Base-by-base conservation (phyloP, 2,797 vertebrate species). In the Phalloptychus januarius region DNA sequence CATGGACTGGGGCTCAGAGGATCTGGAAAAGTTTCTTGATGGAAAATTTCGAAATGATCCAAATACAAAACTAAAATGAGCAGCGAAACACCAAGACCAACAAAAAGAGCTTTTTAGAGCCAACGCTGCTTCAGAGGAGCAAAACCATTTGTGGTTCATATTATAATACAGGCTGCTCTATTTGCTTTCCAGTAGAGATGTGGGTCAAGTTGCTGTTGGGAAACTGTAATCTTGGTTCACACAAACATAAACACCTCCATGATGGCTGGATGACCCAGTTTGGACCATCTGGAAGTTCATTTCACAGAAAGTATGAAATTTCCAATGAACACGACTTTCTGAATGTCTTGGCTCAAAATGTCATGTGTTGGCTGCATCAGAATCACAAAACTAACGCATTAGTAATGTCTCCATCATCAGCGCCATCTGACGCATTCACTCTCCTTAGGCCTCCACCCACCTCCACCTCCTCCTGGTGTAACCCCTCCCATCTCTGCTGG, bases 391-490 rank as follows among this genome's bases (percentile, higher is more conserved):
- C 36, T 67, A 72, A 11, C 31, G 48, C 79, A 40, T 89, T 87
- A 83, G 72, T 90, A 85, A 89, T 86, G 83, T 89, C 75, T 87
- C 86, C 85, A 90, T 82, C 91, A 86, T 70, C 88, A 89, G 74
- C 85, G 82, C 71, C 77, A 79, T 86, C 78, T 93, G 92, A 94
- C 89, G 90, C 91, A 92, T 77, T 67, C 46, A 28, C 75, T 84
- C 83, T 82, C 81, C 74, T 84, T n/a, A 33, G 65, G 12, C 87
- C 63, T 78, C 79, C 87, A 52, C 87, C 73, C 74, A 12, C n/a
- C n/a, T n/a, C n/a, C n/a, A 31, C 31, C 25, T 36, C 42, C 65
- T 81, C 48, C 72, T 18, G 65, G 46, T 58, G 72, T 38, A 15
- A 75, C 74, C 84, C 91, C 91, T 89, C 91, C 93, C 85, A 84